Base-by-base conservation (phyloP, 1,140 invertebrate species). In the Diorhabda elongata region DNA sequence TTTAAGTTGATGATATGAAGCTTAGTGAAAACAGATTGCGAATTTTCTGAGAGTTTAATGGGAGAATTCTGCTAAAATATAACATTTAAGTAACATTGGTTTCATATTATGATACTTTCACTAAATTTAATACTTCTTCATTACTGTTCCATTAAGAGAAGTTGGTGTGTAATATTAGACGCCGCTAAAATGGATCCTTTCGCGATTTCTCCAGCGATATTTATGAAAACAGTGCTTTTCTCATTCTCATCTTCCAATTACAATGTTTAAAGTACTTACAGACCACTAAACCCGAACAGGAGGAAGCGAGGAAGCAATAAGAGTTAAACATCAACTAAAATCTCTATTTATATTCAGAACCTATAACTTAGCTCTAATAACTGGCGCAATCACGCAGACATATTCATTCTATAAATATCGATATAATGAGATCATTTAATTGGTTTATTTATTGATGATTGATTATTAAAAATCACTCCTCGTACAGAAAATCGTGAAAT, bases 181-280 rank as follows among this genome's bases (percentile, higher is more conserved):
- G n/a, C 47, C 47, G 47, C 47, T 8, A 52, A 52, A 52, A n/a
- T n/a, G 47, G 47, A 52, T 52, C 47, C 47, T 52, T 52, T 52
- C 47, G n/a, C 47, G 47, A 52, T 52, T n/a, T 52, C 47, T 52
- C 6, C n/a, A 4, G n/a, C 47, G n/a, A 52, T 52, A 52, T 52
- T 52, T 52, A 52, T 52, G 47, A 52, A 52, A 52, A 52, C 47
- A 52, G 47, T 3, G 47, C 47, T 52, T 52, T 52, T 52, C 47
- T n/a, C 47, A 52, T 52, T 52, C 47, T 52, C 47, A n/a, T 52
- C 47, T 52, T 52, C 47, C 47, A 52, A 52, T 52, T 52, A 52
- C 47, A 52, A 6, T 52, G 47, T 52, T 52, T 52, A 52, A 52
- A 52, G 47, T 52, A n/a, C 26, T 26, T 26, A 26, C 47, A 52